These are phyloP conservation scores for Scelioninae gen. 2 DNA, from an alignment of 2,888 invertebrate species.

Conservation along the genomic window DNA sequence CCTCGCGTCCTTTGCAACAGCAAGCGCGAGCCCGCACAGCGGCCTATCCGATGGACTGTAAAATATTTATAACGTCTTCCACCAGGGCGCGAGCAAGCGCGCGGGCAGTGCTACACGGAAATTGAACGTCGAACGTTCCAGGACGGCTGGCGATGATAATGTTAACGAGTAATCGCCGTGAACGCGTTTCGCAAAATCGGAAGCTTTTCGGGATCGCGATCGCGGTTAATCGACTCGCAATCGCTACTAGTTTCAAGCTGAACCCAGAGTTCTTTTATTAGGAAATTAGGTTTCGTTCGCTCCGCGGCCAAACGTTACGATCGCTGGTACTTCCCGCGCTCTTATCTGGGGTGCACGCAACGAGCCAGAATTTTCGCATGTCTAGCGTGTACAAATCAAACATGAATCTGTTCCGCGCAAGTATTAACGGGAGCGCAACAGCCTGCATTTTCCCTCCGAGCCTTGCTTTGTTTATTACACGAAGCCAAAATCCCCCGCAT, in stretches of 20 bases:
- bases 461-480: constrained; percentile 38
- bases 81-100: constrained; percentile 21
- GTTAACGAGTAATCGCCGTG: no score
- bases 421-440: constrained; percentile 51
- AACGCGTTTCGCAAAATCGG: not conserved
- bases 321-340: constrained; percentile 42
- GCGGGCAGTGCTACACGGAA: not conserved
- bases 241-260: no score
- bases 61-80: constrained; percentile 55
- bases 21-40: constrained; percentile 41
- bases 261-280: constrained; percentile 20
- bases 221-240: no score
- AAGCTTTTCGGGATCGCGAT: no score
- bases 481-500: constrained; percentile 6
- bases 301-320: constrained; percentile 26
- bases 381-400: constrained; percentile 41
- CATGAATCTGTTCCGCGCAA: constrained; percentile 51
- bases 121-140: no score
- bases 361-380: constrained; percentile 48
- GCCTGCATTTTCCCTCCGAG: constrained; percentile 35
- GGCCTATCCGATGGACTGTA: constrained; percentile 54
- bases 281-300: constrained; percentile 37
- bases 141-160: not conserved
- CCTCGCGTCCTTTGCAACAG: constrained; percentile 54
- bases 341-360: constrained; percentile 50